Evolutionary conservation across 2,113 vertebrate genomes (phyloP), one percentile per base, ranked within the genome.

Genomic region (Microcebus tavaratra): DNA sequence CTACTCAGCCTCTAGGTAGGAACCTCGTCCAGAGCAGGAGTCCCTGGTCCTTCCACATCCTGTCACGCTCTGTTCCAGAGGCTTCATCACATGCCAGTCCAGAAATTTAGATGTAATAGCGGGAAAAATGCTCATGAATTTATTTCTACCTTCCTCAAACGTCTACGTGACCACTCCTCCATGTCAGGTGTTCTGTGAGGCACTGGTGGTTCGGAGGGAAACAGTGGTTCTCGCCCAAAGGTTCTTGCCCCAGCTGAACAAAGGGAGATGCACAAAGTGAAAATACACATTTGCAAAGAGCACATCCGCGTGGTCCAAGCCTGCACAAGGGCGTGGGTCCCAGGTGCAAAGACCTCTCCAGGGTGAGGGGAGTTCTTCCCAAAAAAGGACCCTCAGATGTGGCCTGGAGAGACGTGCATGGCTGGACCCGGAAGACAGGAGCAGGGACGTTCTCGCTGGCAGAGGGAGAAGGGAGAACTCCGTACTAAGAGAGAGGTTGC

Each of bases 231-330:
- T 36, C 5, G 6, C 13, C 48, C 29, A 31, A 2, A 53, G 42
- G 42, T 42, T 42, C 42, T 42, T 42, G 27, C 34, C n/a, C 50
- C 23, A 0, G 42, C 0, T 20, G 29, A 73, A 12, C 6, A 29
- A 68, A 34, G 45, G 10, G 76, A 72, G 10, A 53, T 1, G 42
- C 13, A 8, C 27, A 7, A 31, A 76, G 59, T 20, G 50, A 45
- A n/a, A 18, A 17, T 3, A 6, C 0, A 31, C 42, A 29, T 3
- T 0, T 0, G 8, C 0, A 6, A 12, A 39, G 1, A 36, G 4
- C 13, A 2, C 0, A 3, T 25, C 21, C 5, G 29, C 29, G 2
- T 0, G n/a, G 18, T 61, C 31, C 39, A 78, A 7, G 53, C 53
- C 72, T 65, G 23, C 1, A 4, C n/a, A 0, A 55, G 25, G 25